These are phyloP conservation scores for Agrochola lychnidis DNA, from an alignment of 2,888 invertebrate genomes.

Conservation along the genomic window DNA sequence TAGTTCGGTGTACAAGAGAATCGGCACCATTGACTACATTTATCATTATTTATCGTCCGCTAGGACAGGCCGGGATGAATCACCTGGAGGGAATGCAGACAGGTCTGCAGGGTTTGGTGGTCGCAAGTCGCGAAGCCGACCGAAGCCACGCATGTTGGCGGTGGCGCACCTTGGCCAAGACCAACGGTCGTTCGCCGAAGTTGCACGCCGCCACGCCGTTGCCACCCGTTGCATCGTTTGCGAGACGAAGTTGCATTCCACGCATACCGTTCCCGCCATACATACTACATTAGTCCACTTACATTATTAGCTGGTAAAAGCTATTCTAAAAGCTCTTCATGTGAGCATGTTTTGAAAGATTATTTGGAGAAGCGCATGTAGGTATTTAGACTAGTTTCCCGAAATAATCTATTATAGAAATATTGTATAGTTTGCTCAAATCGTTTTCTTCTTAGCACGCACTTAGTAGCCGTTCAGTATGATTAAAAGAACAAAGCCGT, in stretches of 20 bases:
- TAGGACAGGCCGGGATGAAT: constrained; percentile 41
- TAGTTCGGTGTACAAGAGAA: no score
- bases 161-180: constrained; percentile 56
- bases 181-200: constrained; percentile 78
- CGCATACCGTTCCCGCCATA: constrained; percentile 78
- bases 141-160: constrained; percentile 58
- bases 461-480: constrained; percentile 21
- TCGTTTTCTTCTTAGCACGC: constrained; percentile 5
- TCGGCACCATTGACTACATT: not conserved
- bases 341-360: constrained; percentile 36
- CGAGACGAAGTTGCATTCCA: constrained; percentile 81
- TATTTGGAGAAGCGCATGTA: constrained; percentile 39
- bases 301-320: constrained; percentile 55
- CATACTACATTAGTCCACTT: constrained; percentile 58
- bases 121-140: constrained; percentile 19
- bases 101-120: constrained; percentile 32
- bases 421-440: constrained; percentile 3
- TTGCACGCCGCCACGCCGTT: constrained; percentile 63
- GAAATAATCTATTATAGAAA: constrained; percentile 33
- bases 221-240: constrained; percentile 69
- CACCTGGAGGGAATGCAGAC: constrained; percentile 59
- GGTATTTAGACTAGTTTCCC: constrained; percentile 3
- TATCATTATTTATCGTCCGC: constrained; percentile 25
- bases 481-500: constrained; percentile 51
- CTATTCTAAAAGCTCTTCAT: constrained; percentile 54